A percentile compares a stretch with the other conserved stretches of the same genome.
These are phyloP conservation scores for Elaphurus davidianus DNA, from an alignment of 2,113 vertebrate species.

Conservation along the genomic window DNA sequence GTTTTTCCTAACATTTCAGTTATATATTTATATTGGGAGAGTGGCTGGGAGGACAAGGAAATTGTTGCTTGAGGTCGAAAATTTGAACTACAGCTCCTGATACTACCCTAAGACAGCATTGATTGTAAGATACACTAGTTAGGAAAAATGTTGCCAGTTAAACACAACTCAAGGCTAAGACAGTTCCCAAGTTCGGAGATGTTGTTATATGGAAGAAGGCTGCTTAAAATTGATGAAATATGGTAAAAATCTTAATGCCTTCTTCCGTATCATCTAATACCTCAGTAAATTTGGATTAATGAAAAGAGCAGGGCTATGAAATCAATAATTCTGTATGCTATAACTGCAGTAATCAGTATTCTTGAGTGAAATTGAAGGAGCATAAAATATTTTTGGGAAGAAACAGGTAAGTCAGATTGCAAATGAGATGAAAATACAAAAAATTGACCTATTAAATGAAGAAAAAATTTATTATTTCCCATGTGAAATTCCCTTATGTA, in stretches of 20 bases:
- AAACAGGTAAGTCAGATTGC: constrained; percentile 64
- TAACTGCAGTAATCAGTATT: background rate
- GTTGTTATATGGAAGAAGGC: background rate
- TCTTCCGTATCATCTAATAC: background rate
- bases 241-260: background rate
- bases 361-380: constrained; percentile 11
- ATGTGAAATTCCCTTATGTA: background rate
- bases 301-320: constrained; percentile 1
- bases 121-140: background rate
- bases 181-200: background rate
- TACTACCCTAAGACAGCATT: background rate
- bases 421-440: constrained; percentile 32
- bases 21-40: constrained; percentile 51
- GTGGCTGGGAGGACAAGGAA: constrained; percentile 50
- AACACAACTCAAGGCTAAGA: background rate
- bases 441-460: background rate
- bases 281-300: background rate
- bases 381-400: constrained; percentile 24
- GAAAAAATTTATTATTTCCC: background rate
- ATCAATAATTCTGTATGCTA: background rate
- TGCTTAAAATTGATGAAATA: constrained; percentile 16
- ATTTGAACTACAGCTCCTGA: background rate
- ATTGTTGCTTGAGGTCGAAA: constrained; percentile 43
- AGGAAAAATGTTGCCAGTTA: background rate
- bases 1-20: constrained; percentile 24